Evolutionary conservation across 2,888 invertebrate species (phyloP).

Genomic region (Miltochrista miniata): DNA sequence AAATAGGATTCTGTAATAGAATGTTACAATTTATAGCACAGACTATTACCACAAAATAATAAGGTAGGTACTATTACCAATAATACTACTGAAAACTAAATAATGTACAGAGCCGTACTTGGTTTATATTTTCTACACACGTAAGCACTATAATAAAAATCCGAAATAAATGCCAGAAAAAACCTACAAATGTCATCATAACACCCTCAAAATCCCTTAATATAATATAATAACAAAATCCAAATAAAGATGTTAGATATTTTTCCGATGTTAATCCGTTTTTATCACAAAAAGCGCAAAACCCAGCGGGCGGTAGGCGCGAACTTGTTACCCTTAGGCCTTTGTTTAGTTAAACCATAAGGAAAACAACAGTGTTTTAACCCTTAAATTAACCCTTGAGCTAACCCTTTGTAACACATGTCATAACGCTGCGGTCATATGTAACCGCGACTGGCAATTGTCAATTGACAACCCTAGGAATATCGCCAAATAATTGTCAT

Average conservation of each 20-base stretch:
- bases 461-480: conserved; percentile 24
- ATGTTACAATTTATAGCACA: too few species aligned
- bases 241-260: conserved; percentile 56
- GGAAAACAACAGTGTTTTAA: conserved; percentile 72
- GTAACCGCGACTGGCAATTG: conserved; percentile 48
- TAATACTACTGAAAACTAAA: too few species aligned
- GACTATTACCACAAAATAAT: too few species aligned
- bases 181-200: background rate
- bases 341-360: conserved; percentile 63
- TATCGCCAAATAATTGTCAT: conserved; percentile 6
- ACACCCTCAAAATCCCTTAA: background rate
- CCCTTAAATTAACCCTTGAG: conserved; percentile 66
- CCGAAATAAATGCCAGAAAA: background rate
- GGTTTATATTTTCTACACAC: too few species aligned
- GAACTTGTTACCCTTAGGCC: conserved; percentile 74
- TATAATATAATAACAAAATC: conserved; percentile 2
- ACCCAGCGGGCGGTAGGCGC: conserved; percentile 69
- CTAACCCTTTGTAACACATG: conserved; percentile 74
- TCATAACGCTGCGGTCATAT: conserved; percentile 50
- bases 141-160: too few species aligned
- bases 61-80: too few species aligned
- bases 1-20: too few species aligned
- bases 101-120: too few species aligned
- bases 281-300: conserved; percentile 54
- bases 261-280: conserved; percentile 51